A percentile compares a stretch with the other conserved stretches of the same genome.
Conservation (phyloP, 2,888 invertebrate genomes). For the Chymomyza caudatula region DNA sequence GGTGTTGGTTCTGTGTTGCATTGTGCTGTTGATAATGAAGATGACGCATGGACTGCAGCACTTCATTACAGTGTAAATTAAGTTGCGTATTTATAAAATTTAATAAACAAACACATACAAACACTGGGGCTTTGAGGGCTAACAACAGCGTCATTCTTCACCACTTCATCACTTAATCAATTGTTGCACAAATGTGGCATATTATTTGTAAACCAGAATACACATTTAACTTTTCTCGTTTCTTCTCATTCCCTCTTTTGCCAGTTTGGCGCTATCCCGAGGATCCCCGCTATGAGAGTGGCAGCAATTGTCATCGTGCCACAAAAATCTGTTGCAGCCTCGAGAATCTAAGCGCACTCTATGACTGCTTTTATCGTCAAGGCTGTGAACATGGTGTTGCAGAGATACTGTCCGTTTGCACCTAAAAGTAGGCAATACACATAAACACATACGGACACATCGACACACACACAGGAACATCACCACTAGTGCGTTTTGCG, state of each 20-base stretch:
- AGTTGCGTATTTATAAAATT: constrained; percentile 35
- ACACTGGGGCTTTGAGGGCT: too few species aligned
- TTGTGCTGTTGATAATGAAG: neutral
- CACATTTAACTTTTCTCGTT: neutral
- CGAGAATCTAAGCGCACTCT: constrained; percentile 77
- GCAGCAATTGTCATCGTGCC: constrained; percentile 83
- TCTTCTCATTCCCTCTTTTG: neutral
- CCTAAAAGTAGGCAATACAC: constrained; percentile 31
- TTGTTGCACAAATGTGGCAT: neutral
- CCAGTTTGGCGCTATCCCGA: constrained; percentile 42
- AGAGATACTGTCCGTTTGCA: constrained; percentile 41
- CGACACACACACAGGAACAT: neutral
- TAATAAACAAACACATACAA: constrained; percentile 11
- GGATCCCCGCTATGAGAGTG: constrained; percentile 26
- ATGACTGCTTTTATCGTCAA: constrained; percentile 83
- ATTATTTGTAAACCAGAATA: too few species aligned
- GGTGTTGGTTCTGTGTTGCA: neutral
- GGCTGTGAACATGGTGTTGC: constrained; percentile 79
- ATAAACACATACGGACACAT: neutral
- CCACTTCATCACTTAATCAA: neutral
- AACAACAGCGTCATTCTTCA: too few species aligned
- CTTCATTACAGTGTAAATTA: constrained; percentile 24
- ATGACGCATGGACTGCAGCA: constrained; percentile 8
- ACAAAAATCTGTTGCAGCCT: constrained; percentile 84
- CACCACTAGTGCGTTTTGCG: neutral